Conservation (phyloP, 2,797 vertebrate genomes). For the Craterocephalus amniculus region DNA sequence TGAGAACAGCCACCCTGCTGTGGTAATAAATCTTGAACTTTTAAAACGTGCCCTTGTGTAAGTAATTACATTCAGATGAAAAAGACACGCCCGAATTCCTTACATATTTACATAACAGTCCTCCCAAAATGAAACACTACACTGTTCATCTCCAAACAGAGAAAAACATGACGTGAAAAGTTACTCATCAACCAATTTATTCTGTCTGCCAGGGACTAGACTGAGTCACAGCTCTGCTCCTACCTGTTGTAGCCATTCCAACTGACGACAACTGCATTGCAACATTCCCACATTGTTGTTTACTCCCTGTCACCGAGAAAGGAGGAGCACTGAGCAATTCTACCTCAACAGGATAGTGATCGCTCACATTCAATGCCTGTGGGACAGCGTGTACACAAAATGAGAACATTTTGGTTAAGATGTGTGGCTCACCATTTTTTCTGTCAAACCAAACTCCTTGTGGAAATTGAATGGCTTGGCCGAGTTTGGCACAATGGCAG, state of each 20-base stretch:
- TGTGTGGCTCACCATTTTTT: slow-evolving; percentile 54
- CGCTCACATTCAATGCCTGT: slow-evolving; percentile 69
- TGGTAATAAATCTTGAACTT: no score
- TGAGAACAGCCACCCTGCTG: no score
- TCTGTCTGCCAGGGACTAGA: neutral
- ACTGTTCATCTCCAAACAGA: neutral
- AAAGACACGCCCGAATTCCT: slow-evolving; percentile 37
- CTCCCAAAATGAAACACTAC: neutral
- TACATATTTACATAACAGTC: slow-evolving; percentile 3
- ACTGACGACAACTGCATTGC: neutral
- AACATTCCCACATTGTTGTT: neutral
- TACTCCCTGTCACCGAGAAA: slow-evolving; percentile 6
- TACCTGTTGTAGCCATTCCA: slow-evolving; percentile 41
- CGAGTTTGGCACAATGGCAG: slow-evolving; percentile 67
- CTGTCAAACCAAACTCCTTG: slow-evolving; percentile 61
- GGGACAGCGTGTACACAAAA: neutral
- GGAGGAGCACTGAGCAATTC: slow-evolving; percentile 41
- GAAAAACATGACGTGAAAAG: neutral
- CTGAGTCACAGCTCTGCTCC: neutral
- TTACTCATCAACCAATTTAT: neutral
- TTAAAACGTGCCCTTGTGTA: no score
- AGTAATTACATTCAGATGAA: neutral
- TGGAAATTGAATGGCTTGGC: slow-evolving; percentile 79
- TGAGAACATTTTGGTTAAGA: neutral
- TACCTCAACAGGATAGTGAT: slow-evolving; percentile 74